phyloP scores from a whole-genome alignment of 2,888 invertebrate genomes.

The Pyrrhia umbra region DNA sequence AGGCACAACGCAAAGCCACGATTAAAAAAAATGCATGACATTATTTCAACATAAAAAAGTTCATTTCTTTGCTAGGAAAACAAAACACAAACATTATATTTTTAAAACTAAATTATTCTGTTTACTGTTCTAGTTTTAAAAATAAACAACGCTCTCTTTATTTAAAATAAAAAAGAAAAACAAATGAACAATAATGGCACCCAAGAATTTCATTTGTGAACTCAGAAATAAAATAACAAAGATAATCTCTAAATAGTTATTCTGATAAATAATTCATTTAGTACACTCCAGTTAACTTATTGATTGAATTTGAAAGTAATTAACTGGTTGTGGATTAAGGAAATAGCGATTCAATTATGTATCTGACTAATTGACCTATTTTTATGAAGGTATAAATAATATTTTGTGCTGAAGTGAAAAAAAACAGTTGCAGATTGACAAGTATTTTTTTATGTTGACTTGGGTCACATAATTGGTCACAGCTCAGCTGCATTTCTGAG shows the following conservation, averaged over 20 bases:
- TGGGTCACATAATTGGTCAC: no score
- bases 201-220: conserved; percentile 22
- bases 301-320: conserved; percentile 52
- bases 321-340: conserved; percentile 31
- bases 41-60: no score
- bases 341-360: conserved; percentile 39
- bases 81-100: conserved; percentile 12
- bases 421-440: no score
- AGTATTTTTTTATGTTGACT: no score
- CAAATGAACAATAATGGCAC: conserved; percentile 16
- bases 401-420: no score
- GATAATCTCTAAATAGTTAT: conserved; percentile 22
- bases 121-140: conserved; percentile 11
- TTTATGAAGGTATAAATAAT: no score
- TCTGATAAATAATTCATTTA: conserved; percentile 26
- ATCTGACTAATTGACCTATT: neutral
- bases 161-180: conserved; percentile 30
- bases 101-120: conserved; percentile 3
- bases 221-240: conserved; percentile 20
- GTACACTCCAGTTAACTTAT: conserved; percentile 24
- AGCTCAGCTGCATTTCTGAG: no score
- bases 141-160: conserved; percentile 39
- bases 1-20: no score
- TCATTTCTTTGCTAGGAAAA: conserved; percentile 1
- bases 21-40: no score